Conservation (phyloP, 2,113 vertebrate genomes). For the Leptodactylus fuscus region DNA sequence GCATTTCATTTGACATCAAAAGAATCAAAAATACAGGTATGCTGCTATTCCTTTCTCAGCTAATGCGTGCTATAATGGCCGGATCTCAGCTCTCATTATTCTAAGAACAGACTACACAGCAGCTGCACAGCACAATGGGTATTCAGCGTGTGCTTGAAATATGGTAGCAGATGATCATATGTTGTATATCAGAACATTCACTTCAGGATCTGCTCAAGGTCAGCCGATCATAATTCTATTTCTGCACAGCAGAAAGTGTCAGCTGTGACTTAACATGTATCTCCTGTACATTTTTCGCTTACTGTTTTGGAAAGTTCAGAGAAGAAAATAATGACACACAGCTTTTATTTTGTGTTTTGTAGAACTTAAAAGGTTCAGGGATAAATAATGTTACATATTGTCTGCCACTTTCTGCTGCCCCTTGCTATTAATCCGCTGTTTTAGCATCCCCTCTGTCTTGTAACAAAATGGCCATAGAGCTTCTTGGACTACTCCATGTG, state of each 20-base stretch:
- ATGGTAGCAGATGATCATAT: slow-evolving; percentile 48
- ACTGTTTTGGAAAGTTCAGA: background rate
- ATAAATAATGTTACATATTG: too few species aligned
- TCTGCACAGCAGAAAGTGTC: slow-evolving; percentile 35
- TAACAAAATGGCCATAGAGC: too few species aligned
- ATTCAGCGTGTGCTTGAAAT: slow-evolving; percentile 31
- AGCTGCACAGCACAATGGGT: slow-evolving; percentile 48
- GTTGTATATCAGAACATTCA: slow-evolving; percentile 48
- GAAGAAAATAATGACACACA: background rate
- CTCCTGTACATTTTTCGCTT: slow-evolving; percentile 21
- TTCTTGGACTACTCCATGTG: too few species aligned
- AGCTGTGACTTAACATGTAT: slow-evolving; percentile 23
- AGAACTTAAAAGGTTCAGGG: background rate
- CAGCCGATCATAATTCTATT: slow-evolving; percentile 50
- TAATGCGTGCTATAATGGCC: slow-evolving; percentile 5
- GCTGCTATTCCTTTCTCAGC: background rate
- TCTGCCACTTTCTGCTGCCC: too few species aligned
- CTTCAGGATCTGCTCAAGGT: slow-evolving; percentile 50
- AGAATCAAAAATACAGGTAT: slow-evolving; percentile 16
- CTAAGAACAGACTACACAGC: slow-evolving; percentile 34
- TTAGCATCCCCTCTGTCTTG: too few species aligned
- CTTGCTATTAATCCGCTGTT: too few species aligned
- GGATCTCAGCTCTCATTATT: slow-evolving; percentile 13
- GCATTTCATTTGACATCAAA: slow-evolving; percentile 14
- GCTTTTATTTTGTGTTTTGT: background rate